These are phyloP conservation scores for Ficedula albicollis DNA, from an alignment of 2,797 vertebrate species.

Conservation along the genomic window DNA sequence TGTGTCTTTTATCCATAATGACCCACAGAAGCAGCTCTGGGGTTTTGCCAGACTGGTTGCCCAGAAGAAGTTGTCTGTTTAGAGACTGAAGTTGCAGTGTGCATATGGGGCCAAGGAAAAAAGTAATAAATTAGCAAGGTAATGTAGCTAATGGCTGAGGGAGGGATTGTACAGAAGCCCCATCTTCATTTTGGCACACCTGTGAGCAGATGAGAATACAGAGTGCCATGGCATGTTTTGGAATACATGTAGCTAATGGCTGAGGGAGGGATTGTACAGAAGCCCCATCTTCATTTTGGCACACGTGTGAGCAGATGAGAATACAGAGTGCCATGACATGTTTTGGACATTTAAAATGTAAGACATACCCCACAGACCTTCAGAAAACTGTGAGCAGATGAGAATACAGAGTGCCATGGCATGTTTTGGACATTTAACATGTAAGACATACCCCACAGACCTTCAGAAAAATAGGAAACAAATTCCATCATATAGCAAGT, in stretches of 20 bases:
- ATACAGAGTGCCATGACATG: no score
- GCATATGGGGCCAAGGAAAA: neutral
- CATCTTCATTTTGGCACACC: neutral
- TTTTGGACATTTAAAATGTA: no score
- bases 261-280: no score
- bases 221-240: neutral
- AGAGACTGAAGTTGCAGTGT: neutral
- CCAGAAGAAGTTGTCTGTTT: neutral
- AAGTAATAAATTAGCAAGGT: neutral
- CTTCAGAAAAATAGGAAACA: neutral
- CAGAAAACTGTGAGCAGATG: neutral
- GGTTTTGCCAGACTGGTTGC: neutral
- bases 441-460: neutral
- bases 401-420: neutral
- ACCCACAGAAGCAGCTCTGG: neutral
- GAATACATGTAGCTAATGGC: no score
- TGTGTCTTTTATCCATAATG: neutral
- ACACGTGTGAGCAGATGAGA: no score
- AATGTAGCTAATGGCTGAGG: neutral
- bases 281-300: no score
- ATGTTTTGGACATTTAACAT: neutral
- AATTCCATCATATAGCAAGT: neutral
- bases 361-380: no score
- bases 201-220: neutral
- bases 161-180: neutral